phyloP scores from a whole-genome alignment of 1,140 invertebrate species.

The Camponotus vicinus region DNA sequence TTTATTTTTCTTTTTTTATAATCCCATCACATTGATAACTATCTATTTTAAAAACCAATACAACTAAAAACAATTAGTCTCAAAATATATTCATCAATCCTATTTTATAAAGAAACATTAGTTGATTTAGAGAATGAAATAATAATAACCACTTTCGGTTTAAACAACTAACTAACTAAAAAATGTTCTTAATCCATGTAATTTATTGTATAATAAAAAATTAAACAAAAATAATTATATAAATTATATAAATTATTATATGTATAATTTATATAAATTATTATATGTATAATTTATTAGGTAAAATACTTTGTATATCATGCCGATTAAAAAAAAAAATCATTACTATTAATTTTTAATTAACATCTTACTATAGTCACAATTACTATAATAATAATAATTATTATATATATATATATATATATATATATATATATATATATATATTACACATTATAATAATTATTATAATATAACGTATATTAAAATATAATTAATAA shows the following conservation, averaged over 20 bases:
- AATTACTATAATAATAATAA: background rate
- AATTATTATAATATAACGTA: background rate
- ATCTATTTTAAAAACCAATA: background rate
- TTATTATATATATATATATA: background rate
- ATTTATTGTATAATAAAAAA: background rate
- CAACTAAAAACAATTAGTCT: background rate
- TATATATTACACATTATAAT: background rate
- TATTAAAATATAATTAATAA: background rate
- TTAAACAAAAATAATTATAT: no score
- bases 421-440: background rate
- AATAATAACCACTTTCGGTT: background rate
- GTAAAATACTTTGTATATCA: no score
- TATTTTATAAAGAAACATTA: background rate
- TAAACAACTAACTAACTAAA: background rate
- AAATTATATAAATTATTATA: no score
- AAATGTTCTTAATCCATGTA: background rate
- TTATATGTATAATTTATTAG: no score
- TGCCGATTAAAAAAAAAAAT: no score
- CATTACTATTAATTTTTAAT: no score
- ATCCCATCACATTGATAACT: background rate
- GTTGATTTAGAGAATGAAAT: slow-evolving; percentile 16
- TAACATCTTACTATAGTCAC: no score
- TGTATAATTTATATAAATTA: no score
- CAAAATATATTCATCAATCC: background rate
- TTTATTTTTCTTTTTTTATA: background rate